Percentiles rank a stretch among this genome's conserved stretches.
These are phyloP conservation scores for Caenorhabditis inopinata DNA, from an alignment of 1,140 invertebrate genomes.

Conservation along the genomic window DNA sequence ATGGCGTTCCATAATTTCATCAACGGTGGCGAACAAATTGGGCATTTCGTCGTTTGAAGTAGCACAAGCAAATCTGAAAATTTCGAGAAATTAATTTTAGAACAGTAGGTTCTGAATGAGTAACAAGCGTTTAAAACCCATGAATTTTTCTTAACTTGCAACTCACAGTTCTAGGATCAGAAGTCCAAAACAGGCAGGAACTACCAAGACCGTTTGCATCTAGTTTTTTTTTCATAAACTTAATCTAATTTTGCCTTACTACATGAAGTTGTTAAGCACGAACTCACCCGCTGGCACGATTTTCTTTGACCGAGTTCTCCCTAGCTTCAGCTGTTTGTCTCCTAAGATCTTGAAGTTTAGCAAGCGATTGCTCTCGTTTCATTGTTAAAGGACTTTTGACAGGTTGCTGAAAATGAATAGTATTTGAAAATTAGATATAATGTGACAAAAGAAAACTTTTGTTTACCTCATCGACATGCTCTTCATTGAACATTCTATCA, in stretches of 20 bases:
- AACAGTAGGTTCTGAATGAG: background rate
- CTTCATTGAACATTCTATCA: too few species aligned
- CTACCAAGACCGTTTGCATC: too few species aligned
- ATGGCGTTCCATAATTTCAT: slow-evolving; percentile 35
- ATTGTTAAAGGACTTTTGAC: slow-evolving; percentile 43
- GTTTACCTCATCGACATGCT: too few species aligned
- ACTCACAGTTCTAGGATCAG: too few species aligned
- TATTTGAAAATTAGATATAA: background rate
- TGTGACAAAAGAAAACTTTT: too few species aligned
- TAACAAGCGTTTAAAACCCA: too few species aligned
- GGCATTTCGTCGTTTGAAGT: slow-evolving; percentile 49
- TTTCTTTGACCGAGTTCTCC: slow-evolving; percentile 41
- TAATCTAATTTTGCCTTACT: too few species aligned
- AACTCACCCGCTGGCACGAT: slow-evolving; percentile 32
- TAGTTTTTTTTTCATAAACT: too few species aligned
- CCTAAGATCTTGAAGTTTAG: slow-evolving; percentile 58
- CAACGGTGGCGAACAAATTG: slow-evolving; percentile 49
- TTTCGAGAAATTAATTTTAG: background rate
- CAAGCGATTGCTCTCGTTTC: slow-evolving; percentile 62
- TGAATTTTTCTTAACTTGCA: too few species aligned
- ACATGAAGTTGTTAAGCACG: too few species aligned
- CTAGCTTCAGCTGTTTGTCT: slow-evolving; percentile 59
- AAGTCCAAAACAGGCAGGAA: too few species aligned
- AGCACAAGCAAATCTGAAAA: slow-evolving; percentile 48
- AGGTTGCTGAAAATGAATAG: background rate